Evolutionary conservation across 2,113 vertebrate genomes (phyloP), one percentile per base, ranked within the genome.

Genomic region (Mustela nigripes): DNA sequence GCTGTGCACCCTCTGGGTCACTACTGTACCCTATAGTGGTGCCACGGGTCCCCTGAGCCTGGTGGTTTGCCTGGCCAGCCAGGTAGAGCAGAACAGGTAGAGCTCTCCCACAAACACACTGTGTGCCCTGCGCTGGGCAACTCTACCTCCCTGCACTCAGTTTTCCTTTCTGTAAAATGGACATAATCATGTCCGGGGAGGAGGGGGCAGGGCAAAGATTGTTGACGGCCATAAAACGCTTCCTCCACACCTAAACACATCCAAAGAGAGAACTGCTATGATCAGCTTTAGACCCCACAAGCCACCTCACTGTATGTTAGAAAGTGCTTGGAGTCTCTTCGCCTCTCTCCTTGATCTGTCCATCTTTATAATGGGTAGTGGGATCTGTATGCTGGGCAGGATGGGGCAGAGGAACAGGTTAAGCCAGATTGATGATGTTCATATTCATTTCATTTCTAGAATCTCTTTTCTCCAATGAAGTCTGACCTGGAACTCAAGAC

Each of bases 91-190:
- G 65, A 19, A 4, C 11, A 18, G 50, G 7, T 4, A 65, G 6
- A 8, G 22, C 31, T 45, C 36, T 48, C 12, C 56, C 58, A 45
- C 36, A 74, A 5, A 88, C 45, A 48, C 22, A 24, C 22, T 5
- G n/a, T 45, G 87, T 31, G 81, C 63, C 28, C 16, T 14, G 5
- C 4, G 21, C 42, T 22, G 31, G 56, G 78, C 78, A 82, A 50
- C 33, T 22, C n/a, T 18, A 45, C 56, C 28, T 82, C 82, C 26
- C 58, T 87, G 86, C n/a, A 81, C 74, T 95, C 80, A 50, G 31
- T 48, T 87, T 96, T 50, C 65, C 82, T 39, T 82, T 86, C 90
- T 85, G 60, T 90, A 22, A 90, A 81, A 76, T 67, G 73, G 58
- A 16, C 3, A 0, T 6, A 4, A 62, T 53, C 18, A 56, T 18